Evolutionary conservation across 2,113 vertebrate genomes (phyloP).

Genomic region (Sorex araneus): DNA sequence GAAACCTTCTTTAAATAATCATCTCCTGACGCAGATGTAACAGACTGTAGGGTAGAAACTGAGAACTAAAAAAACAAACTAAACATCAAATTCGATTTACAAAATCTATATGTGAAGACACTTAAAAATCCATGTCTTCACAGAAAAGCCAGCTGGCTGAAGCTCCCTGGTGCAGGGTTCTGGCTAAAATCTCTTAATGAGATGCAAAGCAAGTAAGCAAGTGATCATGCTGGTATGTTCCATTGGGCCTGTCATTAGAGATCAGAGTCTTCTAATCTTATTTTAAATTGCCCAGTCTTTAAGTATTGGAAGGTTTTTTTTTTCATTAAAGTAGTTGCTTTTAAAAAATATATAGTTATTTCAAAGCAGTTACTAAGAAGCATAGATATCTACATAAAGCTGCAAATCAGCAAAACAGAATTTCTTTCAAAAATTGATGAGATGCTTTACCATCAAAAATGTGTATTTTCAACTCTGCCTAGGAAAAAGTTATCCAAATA

Average conservation of each 20-base stretch:
- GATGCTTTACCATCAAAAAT: slow-evolving; percentile 52
- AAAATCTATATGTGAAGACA: not conserved
- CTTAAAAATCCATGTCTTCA: slow-evolving; percentile 30
- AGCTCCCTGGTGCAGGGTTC: not conserved
- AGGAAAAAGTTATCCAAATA: slow-evolving; percentile 22
- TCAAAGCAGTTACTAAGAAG: not conserved
- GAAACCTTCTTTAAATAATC: slow-evolving; percentile 55
- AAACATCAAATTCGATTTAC: slow-evolving; percentile 41
- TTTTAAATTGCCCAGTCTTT: slow-evolving; percentile 41
- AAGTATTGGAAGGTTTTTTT: not conserved
- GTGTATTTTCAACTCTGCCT: not conserved
- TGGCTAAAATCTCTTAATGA: slow-evolving; percentile 56
- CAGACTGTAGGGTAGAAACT: not conserved
- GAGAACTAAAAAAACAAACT: slow-evolving; percentile 27
- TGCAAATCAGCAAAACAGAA: slow-evolving; percentile 41
- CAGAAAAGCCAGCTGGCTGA: not conserved
- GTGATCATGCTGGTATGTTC: not conserved
- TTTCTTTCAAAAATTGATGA: slow-evolving; percentile 51
- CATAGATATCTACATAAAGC: not conserved
- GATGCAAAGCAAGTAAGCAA: not conserved
- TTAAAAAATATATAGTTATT: too few species aligned
- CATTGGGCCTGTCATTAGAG: slow-evolving; percentile 20
- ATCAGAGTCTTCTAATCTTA: slow-evolving; percentile 44
- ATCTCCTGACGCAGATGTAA: slow-evolving; percentile 24
- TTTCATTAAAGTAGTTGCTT: slow-evolving; percentile 1